Evolutionary conservation across 2,888 invertebrate species (phyloP).

Genomic region (Muschampia plurimacula): DNA sequence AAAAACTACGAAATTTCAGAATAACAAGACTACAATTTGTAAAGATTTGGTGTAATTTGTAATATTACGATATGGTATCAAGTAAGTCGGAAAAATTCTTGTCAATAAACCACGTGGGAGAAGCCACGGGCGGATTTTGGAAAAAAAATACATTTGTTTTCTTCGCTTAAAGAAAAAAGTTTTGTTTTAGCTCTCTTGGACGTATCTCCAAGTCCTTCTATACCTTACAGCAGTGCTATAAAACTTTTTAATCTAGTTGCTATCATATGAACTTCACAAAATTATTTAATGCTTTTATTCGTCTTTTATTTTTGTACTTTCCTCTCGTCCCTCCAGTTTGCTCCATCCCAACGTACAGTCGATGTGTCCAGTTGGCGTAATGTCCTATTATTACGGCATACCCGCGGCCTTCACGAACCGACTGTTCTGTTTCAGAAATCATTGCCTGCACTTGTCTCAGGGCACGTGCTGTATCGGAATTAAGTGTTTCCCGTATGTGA

Average conservation of each 20-base stretch:
- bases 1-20: no score
- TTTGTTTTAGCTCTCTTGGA: no score
- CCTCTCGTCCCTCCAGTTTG: not conserved
- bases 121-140: no score
- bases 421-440: constrained; percentile 75
- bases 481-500: constrained; percentile 42
- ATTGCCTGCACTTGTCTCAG: constrained; percentile 63
- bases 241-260: not conserved
- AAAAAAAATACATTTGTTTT: no score
- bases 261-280: not conserved
- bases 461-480: constrained; percentile 74
- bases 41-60: no score
- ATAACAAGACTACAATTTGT: no score
- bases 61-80: no score
- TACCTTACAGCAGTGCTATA: no score
- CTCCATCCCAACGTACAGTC: constrained; percentile 41
- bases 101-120: no score
- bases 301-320: not conserved
- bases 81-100: no score
- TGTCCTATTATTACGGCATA: constrained; percentile 71
- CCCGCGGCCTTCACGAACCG: constrained; percentile 79
- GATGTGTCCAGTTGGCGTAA: constrained; percentile 74
- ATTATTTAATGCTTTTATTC: not conserved
- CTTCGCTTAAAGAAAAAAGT: no score
- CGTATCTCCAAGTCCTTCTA: no score